Evolutionary conservation across 2,113 vertebrate species (phyloP).

Genomic region (Eclectus roratus): DNA sequence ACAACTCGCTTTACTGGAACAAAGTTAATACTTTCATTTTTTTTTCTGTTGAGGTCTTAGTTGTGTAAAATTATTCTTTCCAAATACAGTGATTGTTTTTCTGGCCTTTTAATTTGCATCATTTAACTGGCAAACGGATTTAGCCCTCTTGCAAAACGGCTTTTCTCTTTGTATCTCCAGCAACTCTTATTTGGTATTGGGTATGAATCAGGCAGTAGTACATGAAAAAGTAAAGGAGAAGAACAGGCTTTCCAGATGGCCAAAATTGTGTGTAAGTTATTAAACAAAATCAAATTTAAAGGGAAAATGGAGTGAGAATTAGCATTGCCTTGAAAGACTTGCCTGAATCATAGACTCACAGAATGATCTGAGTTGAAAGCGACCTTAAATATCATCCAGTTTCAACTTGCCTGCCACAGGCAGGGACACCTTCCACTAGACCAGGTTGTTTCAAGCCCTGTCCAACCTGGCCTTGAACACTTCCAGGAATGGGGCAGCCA

Average conservation of each 20-base stretch:
- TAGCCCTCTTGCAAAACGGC: background rate
- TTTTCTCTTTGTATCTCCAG: background rate
- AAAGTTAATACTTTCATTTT: background rate
- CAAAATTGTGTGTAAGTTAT: background rate
- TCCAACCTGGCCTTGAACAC: background rate
- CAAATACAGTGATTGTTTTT: background rate
- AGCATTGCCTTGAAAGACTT: background rate
- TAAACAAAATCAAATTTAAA: background rate
- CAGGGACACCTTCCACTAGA: background rate
- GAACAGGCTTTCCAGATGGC: background rate
- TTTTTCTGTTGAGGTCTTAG: background rate
- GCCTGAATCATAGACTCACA: background rate
- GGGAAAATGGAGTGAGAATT: background rate
- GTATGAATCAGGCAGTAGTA: background rate
- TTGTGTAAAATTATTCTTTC: conserved; percentile 6
- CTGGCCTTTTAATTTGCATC: conserved; percentile 17
- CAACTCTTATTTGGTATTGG: background rate
- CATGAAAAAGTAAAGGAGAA: background rate
- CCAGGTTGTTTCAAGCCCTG: background rate
- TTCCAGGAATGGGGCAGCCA: background rate
- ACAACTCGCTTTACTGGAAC: background rate
- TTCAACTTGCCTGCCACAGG: background rate
- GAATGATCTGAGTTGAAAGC: background rate
- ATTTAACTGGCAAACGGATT: background rate
- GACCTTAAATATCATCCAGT: background rate